Conservation (phyloP, 2,797 vertebrate species). For the Eospalax fontanierii region DNA sequence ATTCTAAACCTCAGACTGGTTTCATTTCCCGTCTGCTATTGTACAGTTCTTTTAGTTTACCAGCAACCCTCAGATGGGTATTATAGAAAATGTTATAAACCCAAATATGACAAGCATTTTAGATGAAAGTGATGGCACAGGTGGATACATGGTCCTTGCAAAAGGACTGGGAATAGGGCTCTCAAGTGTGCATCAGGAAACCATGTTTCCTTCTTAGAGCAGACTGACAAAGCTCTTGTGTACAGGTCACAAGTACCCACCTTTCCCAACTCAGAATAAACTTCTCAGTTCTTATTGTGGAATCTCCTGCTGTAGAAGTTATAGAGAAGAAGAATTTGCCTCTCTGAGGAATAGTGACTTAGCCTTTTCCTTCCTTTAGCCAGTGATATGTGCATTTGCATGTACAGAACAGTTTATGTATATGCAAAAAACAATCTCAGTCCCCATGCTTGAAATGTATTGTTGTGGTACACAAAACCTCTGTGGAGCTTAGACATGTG, state of each 20-base stretch:
- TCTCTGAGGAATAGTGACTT: neutral
- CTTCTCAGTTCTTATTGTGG: neutral
- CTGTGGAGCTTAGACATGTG: neutral
- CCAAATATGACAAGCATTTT: neutral
- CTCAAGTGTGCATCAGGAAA: neutral
- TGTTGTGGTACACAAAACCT: neutral
- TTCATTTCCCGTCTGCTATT: constrained; percentile 36
- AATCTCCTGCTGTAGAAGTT: too few species aligned
- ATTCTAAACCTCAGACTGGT: neutral
- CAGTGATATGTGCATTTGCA: neutral
- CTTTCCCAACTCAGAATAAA: constrained; percentile 3
- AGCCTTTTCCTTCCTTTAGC: neutral
- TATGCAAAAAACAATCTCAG: neutral
- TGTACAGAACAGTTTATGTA: neutral
- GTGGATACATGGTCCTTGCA: neutral
- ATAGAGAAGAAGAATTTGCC: too few species aligned
- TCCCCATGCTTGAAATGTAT: neutral
- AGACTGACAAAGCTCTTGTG: neutral
- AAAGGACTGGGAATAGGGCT: neutral
- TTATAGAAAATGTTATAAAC: constrained; percentile 19
- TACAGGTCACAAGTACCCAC: neutral
- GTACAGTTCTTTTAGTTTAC: constrained; percentile 46
- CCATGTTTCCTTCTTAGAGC: neutral
- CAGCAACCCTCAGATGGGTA: constrained; percentile 61
- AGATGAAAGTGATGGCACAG: neutral